phyloP scores from a whole-genome alignment of 1,140 invertebrate species.

The Metaphire vulgaris region DNA sequence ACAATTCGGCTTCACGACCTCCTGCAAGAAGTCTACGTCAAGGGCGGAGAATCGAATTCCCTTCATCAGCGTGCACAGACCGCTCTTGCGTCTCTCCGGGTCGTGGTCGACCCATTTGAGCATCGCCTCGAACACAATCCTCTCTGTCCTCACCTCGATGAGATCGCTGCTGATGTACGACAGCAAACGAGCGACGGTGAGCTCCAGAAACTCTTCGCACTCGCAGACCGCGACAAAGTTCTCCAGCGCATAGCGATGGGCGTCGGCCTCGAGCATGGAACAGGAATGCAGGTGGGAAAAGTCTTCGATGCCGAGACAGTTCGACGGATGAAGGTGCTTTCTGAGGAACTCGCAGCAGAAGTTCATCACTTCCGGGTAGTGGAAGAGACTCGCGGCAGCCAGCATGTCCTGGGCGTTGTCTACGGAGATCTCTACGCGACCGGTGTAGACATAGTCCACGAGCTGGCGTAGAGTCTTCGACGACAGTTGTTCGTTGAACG shows the following conservation, averaged over 20 bases:
- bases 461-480: slow-evolving; percentile 51
- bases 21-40: slow-evolving; percentile 38
- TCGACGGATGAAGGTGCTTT: slow-evolving; percentile 49
- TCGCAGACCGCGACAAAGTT: slow-evolving; percentile 47
- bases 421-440: slow-evolving; percentile 48
- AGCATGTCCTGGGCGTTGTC: slow-evolving; percentile 53
- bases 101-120: slow-evolving; percentile 51
- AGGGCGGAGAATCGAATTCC: slow-evolving; percentile 41
- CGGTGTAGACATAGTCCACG: slow-evolving; percentile 52
- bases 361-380: slow-evolving; percentile 44
- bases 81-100: slow-evolving; percentile 40
- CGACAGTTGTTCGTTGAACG: slow-evolving; percentile 49
- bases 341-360: slow-evolving; percentile 48
- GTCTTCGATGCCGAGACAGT: slow-evolving; percentile 51
- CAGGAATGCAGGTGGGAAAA: slow-evolving; percentile 50
- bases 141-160: slow-evolving; percentile 49
- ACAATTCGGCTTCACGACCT: slow-evolving; percentile 38
- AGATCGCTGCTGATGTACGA: slow-evolving; percentile 46
- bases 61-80: slow-evolving; percentile 42
- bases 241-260: slow-evolving; percentile 46
- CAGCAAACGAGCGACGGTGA: slow-evolving; percentile 43
- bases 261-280: slow-evolving; percentile 43
- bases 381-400: slow-evolving; percentile 50
- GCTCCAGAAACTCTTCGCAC: slow-evolving; percentile 48
- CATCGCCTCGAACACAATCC: slow-evolving; percentile 52